Percentiles rank a stretch among this genome's conserved stretches.
These are phyloP conservation scores for Caradrina kadenii DNA, from an alignment of 2,888 invertebrate genomes.

Conservation along the genomic window DNA sequence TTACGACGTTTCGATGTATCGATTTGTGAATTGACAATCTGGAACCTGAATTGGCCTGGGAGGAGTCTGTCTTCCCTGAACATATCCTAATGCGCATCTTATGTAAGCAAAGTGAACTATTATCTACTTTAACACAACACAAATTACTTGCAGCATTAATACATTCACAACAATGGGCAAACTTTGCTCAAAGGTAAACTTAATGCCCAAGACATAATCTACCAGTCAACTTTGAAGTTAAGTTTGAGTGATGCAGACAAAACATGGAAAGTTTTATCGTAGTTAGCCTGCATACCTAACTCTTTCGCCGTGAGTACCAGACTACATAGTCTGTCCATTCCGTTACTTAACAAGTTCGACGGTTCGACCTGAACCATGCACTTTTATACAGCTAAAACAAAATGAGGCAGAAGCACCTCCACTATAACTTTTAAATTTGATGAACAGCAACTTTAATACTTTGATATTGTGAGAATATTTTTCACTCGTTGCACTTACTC, in stretches of 20 bases:
- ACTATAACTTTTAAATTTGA: slow-evolving; percentile 78
- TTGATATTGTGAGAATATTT: slow-evolving; percentile 70
- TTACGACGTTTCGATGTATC: not conserved
- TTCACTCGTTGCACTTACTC: slow-evolving; percentile 64
- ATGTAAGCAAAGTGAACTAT: not conserved
- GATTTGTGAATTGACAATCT: not conserved
- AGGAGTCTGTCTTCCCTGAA: too few species aligned
- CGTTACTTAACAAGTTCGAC: slow-evolving; percentile 74
- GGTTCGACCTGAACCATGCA: slow-evolving; percentile 61
- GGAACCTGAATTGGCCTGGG: not conserved
- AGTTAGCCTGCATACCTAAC: not conserved
- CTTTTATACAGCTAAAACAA: slow-evolving; percentile 69
- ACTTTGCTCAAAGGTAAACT: not conserved
- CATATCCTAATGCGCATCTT: too few species aligned
- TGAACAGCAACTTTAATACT: slow-evolving; percentile 74
- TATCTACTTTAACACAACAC: not conserved
- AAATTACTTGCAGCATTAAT: not conserved
- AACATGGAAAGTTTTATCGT: not conserved
- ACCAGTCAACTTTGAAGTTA: not conserved
- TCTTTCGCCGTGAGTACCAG: slow-evolving; percentile 40
- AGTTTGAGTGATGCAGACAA: not conserved
- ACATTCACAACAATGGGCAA: not conserved
- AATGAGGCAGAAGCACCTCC: slow-evolving; percentile 61
- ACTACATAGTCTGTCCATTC: slow-evolving; percentile 74
- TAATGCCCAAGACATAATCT: not conserved